Evolutionary conservation across 1,140 invertebrate species (phyloP), one percentile per base, ranked within the genome.

Genomic region (Saxidomus purpurata): DNA sequence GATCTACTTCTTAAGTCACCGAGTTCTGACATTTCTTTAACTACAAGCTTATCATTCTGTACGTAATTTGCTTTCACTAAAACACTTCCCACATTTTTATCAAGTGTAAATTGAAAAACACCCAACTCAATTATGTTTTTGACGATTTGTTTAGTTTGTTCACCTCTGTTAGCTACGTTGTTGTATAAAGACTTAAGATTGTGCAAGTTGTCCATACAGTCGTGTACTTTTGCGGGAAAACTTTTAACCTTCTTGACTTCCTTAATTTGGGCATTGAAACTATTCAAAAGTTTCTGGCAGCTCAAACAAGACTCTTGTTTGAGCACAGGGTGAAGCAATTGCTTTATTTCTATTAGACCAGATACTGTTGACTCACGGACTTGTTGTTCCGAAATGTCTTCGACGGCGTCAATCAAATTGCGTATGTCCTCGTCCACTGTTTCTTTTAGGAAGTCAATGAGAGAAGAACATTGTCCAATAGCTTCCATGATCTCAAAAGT

Each of bases 391-490:
- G 91, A 92, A 38, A 89, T 83, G n/a, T 92, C 89, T 67, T 92
- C 91, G 0, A 92, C 91, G 36, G 89, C 85, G 77, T 92, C 91
- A 80, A 90, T 90, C 1, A 90, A 38, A 19, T 90, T 88, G 2
- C 89, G 22, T 17, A 90, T 67, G 52, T 92, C 91, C 1, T 90
- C 89, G 9, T 74, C 61, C 17, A 43, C 61, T 0, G 49, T 89
- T 3, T 84, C 49, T 28, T 49, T 74, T 13, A 91, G 52, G 63
- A 90, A 91, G 1, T 84, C 69, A 61, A 91, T 22, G 0, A 91
- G 61, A 28, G 17, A 22, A 28, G 79, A 36, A n/a, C 84, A 86
- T 22, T 87, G 67, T 38, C 52, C 47, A 0, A 91, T 76, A 52
- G 82, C 84, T 34, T 36, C 36, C 76, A 91, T 49, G 34, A 91